phyloP scores from a whole-genome alignment of 2,113 vertebrate genomes.

The Stegastes partitus region DNA sequence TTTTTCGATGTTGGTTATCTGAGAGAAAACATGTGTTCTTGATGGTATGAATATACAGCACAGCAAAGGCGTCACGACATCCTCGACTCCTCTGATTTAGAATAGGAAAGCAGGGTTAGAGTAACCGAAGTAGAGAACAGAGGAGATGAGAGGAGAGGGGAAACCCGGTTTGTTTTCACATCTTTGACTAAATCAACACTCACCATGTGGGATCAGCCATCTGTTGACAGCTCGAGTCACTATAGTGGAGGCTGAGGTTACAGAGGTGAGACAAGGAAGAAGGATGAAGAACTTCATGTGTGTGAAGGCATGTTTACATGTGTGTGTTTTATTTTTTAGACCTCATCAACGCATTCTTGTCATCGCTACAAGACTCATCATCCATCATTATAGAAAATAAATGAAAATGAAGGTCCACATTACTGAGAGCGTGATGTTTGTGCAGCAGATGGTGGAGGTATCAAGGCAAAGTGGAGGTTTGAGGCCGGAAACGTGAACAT shows the following conservation, averaged over 20 bases:
- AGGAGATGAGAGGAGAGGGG: conserved; percentile 21
- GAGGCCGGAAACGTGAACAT: not conserved
- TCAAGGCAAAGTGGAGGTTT: conserved; percentile 30
- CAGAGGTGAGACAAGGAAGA: conserved; percentile 37
- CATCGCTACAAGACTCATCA: not conserved
- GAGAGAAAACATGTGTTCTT: not conserved
- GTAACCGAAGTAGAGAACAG: not conserved
- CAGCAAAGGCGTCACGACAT: not conserved
- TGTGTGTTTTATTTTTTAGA: conserved; percentile 2
- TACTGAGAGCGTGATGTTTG: not conserved
- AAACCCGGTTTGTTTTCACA: conserved; percentile 76
- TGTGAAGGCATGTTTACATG: not conserved
- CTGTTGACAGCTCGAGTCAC: conserved; percentile 81
- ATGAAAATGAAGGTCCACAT: not conserved
- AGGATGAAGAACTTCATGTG: conserved; percentile 38
- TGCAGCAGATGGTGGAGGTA: rapidly evolving
- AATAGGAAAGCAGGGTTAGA: conserved; percentile 6
- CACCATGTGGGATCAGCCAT: conserved; percentile 68
- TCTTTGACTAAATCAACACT: conserved; percentile 79
- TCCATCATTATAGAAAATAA: not conserved
- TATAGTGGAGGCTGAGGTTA: conserved; percentile 65
- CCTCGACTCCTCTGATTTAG: not conserved
- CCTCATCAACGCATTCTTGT: not conserved
- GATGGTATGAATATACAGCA: not conserved
- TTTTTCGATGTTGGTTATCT: not conserved